Conservation (phyloP, 2,888 invertebrate species). For the Pterostichus madidus region DNA sequence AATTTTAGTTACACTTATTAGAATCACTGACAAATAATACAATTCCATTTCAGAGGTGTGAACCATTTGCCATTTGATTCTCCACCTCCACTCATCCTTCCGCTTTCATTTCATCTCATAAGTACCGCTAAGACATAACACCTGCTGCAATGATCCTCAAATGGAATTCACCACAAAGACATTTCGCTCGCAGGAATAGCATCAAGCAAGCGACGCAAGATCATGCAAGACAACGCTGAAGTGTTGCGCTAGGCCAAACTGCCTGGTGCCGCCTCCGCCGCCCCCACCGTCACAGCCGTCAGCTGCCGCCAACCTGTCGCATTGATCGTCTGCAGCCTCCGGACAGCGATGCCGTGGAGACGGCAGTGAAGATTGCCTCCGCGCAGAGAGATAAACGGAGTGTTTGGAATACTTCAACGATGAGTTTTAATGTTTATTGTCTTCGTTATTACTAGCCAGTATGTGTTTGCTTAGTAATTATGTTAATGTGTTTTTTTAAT, state of each 20-base stretch:
- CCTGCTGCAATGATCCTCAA: neutral
- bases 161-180: conserved; percentile 6
- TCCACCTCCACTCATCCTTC: neutral
- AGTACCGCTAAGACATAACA: neutral
- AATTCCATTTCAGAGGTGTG: neutral
- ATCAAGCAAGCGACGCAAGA: neutral
- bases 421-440: neutral
- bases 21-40: neutral
- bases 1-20: too few species aligned
- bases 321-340: conserved; percentile 9
- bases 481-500: conserved; percentile 23
- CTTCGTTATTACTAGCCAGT: neutral
- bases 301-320: conserved; percentile 15
- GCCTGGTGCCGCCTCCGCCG: conserved; percentile 10
- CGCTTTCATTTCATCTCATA: neutral
- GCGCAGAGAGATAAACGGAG: neutral
- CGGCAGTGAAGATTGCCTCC: neutral
- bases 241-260: conserved; percentile 3
- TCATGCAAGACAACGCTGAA: neutral
- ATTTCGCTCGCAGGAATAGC: neutral
- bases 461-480: conserved; percentile 4
- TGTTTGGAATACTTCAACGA: conserved; percentile 26
- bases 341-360: neutral
- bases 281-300: neutral
- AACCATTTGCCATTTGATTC: neutral